Conservation (phyloP, 2,888 invertebrate species). For the Tenthredo distinguenda region DNA sequence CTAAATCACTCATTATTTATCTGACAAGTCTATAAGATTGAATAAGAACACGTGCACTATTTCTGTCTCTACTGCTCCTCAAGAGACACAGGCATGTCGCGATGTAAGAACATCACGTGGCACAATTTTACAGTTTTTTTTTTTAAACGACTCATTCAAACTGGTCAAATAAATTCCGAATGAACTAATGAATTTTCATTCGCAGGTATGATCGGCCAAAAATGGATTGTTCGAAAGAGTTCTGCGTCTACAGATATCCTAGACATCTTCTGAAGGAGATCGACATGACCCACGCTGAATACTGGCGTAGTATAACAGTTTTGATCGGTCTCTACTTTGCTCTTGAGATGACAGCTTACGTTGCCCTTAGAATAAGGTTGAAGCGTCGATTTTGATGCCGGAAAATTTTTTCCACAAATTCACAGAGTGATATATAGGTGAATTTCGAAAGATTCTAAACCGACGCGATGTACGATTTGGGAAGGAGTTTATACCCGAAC, state of each 20-base stretch:
- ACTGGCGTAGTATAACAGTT: constrained; percentile 83
- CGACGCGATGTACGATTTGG: neutral
- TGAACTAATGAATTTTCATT: neutral
- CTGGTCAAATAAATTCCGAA: neutral
- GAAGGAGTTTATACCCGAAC: neutral
- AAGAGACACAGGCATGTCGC: too few species aligned
- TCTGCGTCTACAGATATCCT: constrained; percentile 88
- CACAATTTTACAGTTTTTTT: too few species aligned
- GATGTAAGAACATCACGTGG: too few species aligned
- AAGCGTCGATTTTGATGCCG: constrained; percentile 73
- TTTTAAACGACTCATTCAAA: too few species aligned
- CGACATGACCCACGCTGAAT: constrained; percentile 85
- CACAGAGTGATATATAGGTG: neutral
- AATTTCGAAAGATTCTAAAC: neutral
- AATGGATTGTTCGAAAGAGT: constrained; percentile 86
- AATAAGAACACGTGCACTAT: too few species aligned
- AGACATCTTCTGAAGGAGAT: constrained; percentile 87
- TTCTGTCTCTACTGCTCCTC: too few species aligned
- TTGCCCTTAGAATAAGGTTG: constrained; percentile 84
- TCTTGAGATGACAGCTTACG: constrained; percentile 84
- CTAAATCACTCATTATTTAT: neutral
- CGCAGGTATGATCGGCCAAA: constrained; percentile 85
- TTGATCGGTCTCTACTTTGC: constrained; percentile 83
- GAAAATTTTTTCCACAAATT: neutral
- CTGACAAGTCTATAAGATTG: neutral